These are phyloP conservation scores for Hartigia nigra DNA, from an alignment of 2,888 invertebrate genomes.

Conservation along the genomic window DNA sequence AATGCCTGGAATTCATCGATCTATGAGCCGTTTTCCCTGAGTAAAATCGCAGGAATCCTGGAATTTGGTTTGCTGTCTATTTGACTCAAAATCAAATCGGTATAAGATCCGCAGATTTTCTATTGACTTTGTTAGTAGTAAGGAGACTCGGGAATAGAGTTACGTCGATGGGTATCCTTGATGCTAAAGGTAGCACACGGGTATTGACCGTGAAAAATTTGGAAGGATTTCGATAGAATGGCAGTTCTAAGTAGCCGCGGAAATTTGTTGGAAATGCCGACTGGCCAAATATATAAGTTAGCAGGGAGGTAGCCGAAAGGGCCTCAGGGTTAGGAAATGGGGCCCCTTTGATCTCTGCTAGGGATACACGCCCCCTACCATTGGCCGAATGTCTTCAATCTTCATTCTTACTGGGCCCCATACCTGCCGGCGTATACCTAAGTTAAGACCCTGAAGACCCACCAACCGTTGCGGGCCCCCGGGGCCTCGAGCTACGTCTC, in stretches of 20 bases:
- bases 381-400: slow-evolving; percentile 30
- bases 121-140: neutral
- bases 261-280: neutral
- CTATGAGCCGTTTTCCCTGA: slow-evolving; percentile 7
- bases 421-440: slow-evolving; percentile 20
- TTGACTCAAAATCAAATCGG: neutral
- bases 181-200: neutral
- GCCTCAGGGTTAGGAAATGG: slow-evolving; percentile 23
- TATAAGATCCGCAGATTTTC: neutral
- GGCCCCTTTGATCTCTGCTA: slow-evolving; percentile 40
- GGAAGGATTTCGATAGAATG: neutral
- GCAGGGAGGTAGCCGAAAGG: slow-evolving; percentile 24
- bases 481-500: slow-evolving; percentile 4
- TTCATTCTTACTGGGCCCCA: slow-evolving; percentile 11
- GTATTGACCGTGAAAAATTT: neutral
- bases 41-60: neutral
- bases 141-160: neutral
- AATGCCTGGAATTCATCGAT: slow-evolving; percentile 17
- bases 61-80: neutral
- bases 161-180: neutral
- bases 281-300: neutral
- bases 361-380: slow-evolving; percentile 39
- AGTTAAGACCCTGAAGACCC: neutral
- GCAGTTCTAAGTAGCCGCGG: neutral
- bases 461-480: slow-evolving; percentile 15